Base-by-base conservation (phyloP, 1,140 invertebrate species). In the Drosophila aff. region DNA sequence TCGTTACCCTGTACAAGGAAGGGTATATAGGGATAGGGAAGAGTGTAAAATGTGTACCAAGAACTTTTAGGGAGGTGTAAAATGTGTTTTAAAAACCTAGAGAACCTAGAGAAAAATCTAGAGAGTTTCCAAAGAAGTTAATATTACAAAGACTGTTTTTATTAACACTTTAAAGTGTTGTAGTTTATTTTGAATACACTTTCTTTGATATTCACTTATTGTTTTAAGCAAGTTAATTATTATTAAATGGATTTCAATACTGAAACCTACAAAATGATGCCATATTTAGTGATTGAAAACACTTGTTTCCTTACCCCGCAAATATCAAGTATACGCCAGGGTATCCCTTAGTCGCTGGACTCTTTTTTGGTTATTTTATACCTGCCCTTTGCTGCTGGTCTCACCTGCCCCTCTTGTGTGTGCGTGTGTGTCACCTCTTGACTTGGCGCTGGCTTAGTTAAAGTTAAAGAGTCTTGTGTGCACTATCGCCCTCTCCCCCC, bases 391-490 rank as follows among this genome's bases (percentile, higher is more conserved):
- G 74, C 40, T 73, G 60, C 38, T 47, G 44, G 53, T 60, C 65
- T 77, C 75, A 77, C 75, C 75, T 77, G 75, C 75, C 75, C 72
- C 31, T 4, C 31, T 3, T 13, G 10, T n/a, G 38, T 13, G 18
- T 61, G 40, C 52, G 52, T 31, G 40, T 61, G 52, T 31, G 41
- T 76, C 75, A 77, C 75, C 75, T 77, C 75, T 77, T 77, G 75
- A 77, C 75, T 77, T 77, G 75, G 75, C 75, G 75, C 75, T 77
- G 75, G 64, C 75, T 77, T 73, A 73, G 69, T 73, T 71, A 73
- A 73, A 73, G 69, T 73, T 71, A 73, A 73, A 73, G 75, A 77
- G 41, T 77, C 65, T 59, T 76, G 75, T 77, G 50, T 77, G 64
- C 75, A 77, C 75, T 77, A 77, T 77, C 74, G 74, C 73, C 74